Evolutionary conservation across 2,888 invertebrate genomes (phyloP), one percentile per base, ranked within the genome.

Genomic region (Drosophila anomalata): DNA sequence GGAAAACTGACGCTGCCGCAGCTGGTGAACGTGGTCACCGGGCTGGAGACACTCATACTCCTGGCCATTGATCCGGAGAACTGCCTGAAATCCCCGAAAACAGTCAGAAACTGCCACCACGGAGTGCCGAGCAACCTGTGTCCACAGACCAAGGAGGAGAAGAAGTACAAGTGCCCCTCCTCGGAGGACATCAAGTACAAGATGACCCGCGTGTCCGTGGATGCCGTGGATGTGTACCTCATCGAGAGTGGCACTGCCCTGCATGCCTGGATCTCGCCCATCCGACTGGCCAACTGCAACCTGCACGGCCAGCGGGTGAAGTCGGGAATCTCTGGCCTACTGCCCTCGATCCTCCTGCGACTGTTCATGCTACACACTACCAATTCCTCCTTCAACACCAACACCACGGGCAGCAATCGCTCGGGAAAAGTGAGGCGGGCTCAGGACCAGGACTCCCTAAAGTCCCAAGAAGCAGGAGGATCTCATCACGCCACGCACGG

Each of bases 221-320:
- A 98, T 92, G 95, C 96, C 2, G 93, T 99, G 2, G 97, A 98
- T 92, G 93, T 99, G 47, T 97, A 97, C 92, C 91, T 99, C 53
- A 96, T 98, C 48, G 99, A 99, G 91, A 94, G 94, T 36, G 97
- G 97, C 46, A 96, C 97, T 3, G 96, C 97, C 0, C 92, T 98
- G 31, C 97, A 97, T 89, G 92, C 97, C 1, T 97, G 97, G 96
- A 93, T 97, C 79, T 97, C 96, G 20, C 98, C 98, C 1, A 94
- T 98, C 36, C 94, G 98, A 53, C 91, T 98, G 69, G 95, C 98
- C 22, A 96, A 96, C 51, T 99, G 99, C 89, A 99, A 99, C 92
- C 93, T 99, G n/a, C 98, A 99, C 89, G 98, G 98, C 0, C 95
- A 96, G 76, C 96, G 97, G 85, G 97, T 97, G 33, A 96, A 96